Base-by-base conservation (phyloP, 2,888 invertebrate species). In the Glaucopsyche alexis region DNA sequence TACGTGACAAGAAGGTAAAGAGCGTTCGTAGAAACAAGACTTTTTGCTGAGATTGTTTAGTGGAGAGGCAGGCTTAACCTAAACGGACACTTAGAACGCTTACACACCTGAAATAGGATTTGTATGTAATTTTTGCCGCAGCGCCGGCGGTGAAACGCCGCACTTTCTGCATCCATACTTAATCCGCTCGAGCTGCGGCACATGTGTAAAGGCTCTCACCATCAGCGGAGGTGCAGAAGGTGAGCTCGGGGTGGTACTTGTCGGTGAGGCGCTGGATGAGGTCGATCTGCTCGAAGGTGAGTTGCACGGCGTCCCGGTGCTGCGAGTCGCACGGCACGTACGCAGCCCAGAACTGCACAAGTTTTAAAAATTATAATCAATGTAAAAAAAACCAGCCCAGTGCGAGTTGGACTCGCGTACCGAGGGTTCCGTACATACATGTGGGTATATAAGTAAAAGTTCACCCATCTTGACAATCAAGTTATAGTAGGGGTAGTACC, bases 251-350 rank as follows among this genome's bases (percentile, higher is more conserved):
- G 74, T 96, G 95, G 87, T 97, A 97, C 84, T 96, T 95, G 80
- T 95, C 95, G 8, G 97, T 96, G 80, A 97, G 94, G 78, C 97
- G 94, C 84, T 96, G 95, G 84, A 97, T 97, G 80, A 97, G 94
- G 90, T 97, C 97, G 83, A 97, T 96, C 89, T 97, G 97, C 83
- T 97, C 97, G 82, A 97, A 93, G 49, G 97, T 96, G 80, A 96
- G 93, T 84, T 97, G 96, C 80, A 97, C 96, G 69, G 97, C 96
- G 84, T 97, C 97, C 81, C 96, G 95, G 86, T 96, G 95, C 86
- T 97, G 97, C 69, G 96, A 94, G 80, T 95, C 95, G 88, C 97
- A 97, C 67, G 95, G 95, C 81, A 96, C 96, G 93, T 96, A 97
- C 77, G 96, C 96, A 67, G 97, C 96, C 97, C 97, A 97, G 88